phyloP scores from a whole-genome alignment of 2,888 invertebrate species.

The Mimas tiliae region DNA sequence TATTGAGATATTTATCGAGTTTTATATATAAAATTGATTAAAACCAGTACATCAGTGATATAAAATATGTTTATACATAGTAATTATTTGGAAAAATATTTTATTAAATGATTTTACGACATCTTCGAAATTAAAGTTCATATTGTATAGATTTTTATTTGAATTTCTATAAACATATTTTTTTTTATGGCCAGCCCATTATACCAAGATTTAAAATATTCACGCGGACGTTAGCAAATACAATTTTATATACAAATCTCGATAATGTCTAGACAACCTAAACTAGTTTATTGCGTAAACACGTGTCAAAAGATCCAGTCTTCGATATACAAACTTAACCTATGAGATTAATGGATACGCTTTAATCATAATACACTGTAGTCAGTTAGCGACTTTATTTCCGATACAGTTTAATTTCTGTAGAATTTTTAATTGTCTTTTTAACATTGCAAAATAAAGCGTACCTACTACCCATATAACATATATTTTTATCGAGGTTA shows the following conservation, averaged over 20 bases:
- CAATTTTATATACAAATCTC: background rate
- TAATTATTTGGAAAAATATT: background rate
- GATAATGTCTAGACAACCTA: background rate
- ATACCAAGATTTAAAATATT: no score
- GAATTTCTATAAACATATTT: no score
- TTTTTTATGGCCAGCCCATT: no score
- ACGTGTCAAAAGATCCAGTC: slow-evolving; percentile 21
- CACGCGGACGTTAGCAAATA: background rate
- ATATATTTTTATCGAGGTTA: no score
- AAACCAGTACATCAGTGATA: background rate
- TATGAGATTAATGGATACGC: slow-evolving; percentile 12
- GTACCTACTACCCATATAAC: no score
- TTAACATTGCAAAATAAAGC: no score
- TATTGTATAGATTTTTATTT: no score
- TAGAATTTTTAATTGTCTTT: no score
- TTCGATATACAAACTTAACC: slow-evolving; percentile 20
- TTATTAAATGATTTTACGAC: no score
- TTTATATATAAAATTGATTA: background rate
- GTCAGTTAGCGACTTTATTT: background rate
- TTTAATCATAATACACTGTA: background rate
- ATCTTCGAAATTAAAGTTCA: no score
- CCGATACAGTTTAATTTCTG: no score
- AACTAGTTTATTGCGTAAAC: slow-evolving; percentile 21
- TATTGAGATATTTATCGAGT: background rate
- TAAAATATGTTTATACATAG: background rate